Base-by-base conservation (phyloP, 2,888 invertebrate genomes). In the Agrochola macilenta region DNA sequence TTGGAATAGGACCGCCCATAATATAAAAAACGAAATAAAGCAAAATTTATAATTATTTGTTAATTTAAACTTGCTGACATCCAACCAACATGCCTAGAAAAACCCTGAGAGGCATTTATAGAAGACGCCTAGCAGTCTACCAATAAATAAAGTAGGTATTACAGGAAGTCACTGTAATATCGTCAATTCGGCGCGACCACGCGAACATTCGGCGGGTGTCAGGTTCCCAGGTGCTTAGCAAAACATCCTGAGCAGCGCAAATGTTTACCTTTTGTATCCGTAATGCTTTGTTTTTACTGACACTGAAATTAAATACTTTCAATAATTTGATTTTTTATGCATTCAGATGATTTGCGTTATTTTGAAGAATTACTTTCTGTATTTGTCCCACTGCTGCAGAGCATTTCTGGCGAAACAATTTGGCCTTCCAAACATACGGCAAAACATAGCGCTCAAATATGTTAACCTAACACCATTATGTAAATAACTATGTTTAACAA, bases 211-310 rank as follows among this genome's bases (percentile, higher is more conserved):
- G 65, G 60, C 26, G 23, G 52, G 79, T 82, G 61, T 79, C 82
- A 30, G 1, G 17, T 86, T 80, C 66, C 52, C 63, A 78, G 80
- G 69, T 78, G 71, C 72, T 80, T 76, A 82, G 71, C 78, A 76
- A 70, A 88, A 88, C 89, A 89, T 90, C 89, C 89, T 87, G 83
- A 46, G 5, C 26, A n/a, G 23, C 35, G 86, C 57, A 9, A 69
- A 69, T 89, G 91, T 91, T 90, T 90, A 90, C 82, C 78, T 64
- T 81, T 69, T 70, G 63, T 85, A 83, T 87, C 85, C 87, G 75
- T 77, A 82, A 75, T n/a, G 30, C 39, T 81, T 74, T 82, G 77
- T 83, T 77, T 82, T 79, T 54, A 71, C 57, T 79, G 30, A 52
- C 57, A 17, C n/a, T 63, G 57, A 52, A 69, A 82, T 79, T 79